Evolutionary conservation across 2,888 invertebrate species (phyloP).

Genomic region (Caenorhabditis zanzibari): DNA sequence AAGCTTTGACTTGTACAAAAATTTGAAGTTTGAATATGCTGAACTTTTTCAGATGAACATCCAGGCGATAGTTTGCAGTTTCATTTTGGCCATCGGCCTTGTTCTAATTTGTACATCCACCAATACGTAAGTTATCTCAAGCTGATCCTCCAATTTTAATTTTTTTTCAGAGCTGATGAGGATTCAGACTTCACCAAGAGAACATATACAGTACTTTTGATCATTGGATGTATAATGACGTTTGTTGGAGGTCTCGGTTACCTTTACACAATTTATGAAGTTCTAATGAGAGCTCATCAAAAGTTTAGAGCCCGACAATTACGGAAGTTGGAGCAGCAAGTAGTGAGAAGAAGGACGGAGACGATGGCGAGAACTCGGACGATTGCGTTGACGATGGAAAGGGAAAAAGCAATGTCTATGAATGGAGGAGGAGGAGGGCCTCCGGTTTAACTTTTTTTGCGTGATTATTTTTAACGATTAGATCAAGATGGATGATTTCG

Average conservation of each 20-base stretch:
- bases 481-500: too few relatives aligned
- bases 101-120: constrained; percentile 71
- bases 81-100: constrained; percentile 68
- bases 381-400: constrained; percentile 45
- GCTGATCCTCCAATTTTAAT: background rate
- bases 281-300: constrained; percentile 60
- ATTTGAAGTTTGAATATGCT: too few relatives aligned
- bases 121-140: constrained; percentile 57
- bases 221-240: constrained; percentile 64
- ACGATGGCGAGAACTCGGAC: constrained; percentile 48
- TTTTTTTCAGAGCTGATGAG: constrained; percentile 66
- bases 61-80: constrained; percentile 71
- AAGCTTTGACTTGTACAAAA: too few relatives aligned
- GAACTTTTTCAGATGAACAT: constrained; percentile 71
- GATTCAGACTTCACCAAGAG: constrained; percentile 67
- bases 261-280: constrained; percentile 70
- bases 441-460: background rate
- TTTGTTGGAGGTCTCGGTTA: constrained; percentile 67
- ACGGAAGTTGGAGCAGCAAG: constrained; percentile 72
- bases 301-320: constrained; percentile 62
- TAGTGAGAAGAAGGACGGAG: constrained; percentile 41
- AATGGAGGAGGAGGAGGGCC: constrained; percentile 13
- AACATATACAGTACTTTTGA: constrained; percentile 42
- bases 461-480: background rate
- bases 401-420: constrained; percentile 32